phyloP scores from a whole-genome alignment of 2,113 vertebrate species.

The Vulpes lagopus region DNA sequence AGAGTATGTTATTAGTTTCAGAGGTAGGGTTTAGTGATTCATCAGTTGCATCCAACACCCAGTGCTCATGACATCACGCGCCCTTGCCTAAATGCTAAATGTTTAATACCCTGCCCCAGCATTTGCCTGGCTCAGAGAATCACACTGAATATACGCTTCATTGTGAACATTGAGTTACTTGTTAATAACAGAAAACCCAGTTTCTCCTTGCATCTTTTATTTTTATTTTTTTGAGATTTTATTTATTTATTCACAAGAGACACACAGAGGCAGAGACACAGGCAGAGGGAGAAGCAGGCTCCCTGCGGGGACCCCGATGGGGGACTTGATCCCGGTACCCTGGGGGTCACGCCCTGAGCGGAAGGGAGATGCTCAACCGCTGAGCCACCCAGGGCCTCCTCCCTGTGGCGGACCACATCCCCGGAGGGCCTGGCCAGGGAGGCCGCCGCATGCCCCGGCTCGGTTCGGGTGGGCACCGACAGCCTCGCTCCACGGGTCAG shows the following conservation, averaged over 20 bases:
- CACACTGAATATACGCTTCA: neutral
- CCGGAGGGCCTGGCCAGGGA: neutral
- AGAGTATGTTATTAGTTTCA: neutral
- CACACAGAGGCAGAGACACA: too few relatives aligned
- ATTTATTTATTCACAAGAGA: too few relatives aligned
- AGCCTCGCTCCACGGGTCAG: neutral
- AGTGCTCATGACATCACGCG: neutral
- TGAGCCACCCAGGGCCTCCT: too few relatives aligned
- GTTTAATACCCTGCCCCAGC: neutral
- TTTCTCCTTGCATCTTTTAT: neutral
- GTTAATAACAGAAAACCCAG: neutral
- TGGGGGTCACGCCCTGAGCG: too few relatives aligned
- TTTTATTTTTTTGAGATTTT: too few relatives aligned
- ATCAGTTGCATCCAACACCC: rapidly evolving
- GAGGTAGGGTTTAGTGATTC: neutral
- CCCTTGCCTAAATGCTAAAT: neutral
- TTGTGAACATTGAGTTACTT: neutral
- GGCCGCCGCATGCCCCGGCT: rapidly evolving
- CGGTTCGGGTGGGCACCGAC: neutral
- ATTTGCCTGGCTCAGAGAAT: neutral
- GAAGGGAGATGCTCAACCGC: too few relatives aligned
- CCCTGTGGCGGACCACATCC: neutral
- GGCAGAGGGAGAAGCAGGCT: too few relatives aligned
- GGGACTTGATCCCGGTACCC: too few relatives aligned
- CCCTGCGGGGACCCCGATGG: too few relatives aligned